Conservation (phyloP, 2,888 invertebrate species). For the Noctua pronuba region DNA sequence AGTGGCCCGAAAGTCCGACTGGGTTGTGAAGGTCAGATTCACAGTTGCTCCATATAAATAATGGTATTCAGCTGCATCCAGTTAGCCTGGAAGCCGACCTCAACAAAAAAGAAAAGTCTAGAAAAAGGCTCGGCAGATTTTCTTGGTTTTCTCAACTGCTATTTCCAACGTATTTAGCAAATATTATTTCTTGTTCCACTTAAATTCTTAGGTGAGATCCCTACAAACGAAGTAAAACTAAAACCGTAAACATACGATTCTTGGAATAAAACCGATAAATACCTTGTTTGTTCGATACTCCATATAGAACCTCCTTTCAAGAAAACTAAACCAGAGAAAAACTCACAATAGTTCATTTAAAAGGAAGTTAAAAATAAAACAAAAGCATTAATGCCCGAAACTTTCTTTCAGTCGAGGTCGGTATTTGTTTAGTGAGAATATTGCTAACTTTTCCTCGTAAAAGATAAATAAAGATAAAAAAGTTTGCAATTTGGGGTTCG, state of each 20-base stretch:
- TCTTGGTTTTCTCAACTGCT: background rate
- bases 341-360: slow-evolving; percentile 5
- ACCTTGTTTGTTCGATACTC: background rate
- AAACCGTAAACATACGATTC: background rate
- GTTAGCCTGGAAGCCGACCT: background rate
- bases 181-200: background rate
- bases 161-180: background rate
- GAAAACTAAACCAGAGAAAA: slow-evolving; percentile 1
- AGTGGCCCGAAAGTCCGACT: too few relatives aligned
- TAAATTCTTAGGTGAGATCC: background rate
- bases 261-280: background rate
- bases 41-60: background rate
- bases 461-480: slow-evolving; percentile 47
- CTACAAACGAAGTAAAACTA: background rate
- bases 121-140: background rate
- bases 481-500: slow-evolving; percentile 17
- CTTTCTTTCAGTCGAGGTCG: slow-evolving; percentile 21
- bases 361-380: slow-evolving; percentile 24
- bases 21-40: too few relatives aligned
- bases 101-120: background rate
- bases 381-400: slow-evolving; percentile 16
- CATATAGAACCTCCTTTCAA: slow-evolving; percentile 1
- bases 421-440: slow-evolving; percentile 41
- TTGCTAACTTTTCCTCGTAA: slow-evolving; percentile 34
- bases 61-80: background rate